A percentile compares a stretch with the other conserved stretches of the same genome.
phyloP scores from a whole-genome alignment of 2,888 invertebrate genomes.

The Sinhomidia bicolor region DNA sequence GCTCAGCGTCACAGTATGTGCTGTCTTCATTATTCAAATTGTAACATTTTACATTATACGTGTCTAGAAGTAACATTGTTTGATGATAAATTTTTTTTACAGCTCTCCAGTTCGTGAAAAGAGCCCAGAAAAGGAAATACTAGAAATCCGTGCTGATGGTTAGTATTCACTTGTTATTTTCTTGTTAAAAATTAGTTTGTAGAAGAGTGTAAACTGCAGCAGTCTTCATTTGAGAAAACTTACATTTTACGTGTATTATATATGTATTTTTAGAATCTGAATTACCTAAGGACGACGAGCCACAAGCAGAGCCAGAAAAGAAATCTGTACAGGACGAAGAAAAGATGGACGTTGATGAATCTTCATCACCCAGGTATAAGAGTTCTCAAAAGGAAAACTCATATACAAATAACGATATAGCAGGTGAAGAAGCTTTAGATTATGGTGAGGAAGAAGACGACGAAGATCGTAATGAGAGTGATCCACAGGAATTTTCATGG shows the following conservation, averaged over 20 bases:
- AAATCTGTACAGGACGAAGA: conserved; percentile 35
- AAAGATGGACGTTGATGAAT: conserved; percentile 51
- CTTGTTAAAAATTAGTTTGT: background rate
- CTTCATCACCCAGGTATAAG: conserved; percentile 60
- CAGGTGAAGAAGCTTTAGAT: conserved; percentile 79
- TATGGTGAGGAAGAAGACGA: conserved; percentile 79
- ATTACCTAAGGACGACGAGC: background rate
- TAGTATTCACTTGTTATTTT: background rate
- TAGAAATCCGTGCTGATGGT: conserved; percentile 9
- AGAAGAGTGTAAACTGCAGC: background rate
- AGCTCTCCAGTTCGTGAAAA: conserved; percentile 61
- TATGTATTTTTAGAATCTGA: background rate
- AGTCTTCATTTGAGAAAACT: background rate
- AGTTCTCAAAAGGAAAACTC: conserved; percentile 62
- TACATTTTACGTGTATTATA: background rate
- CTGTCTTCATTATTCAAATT: background rate
- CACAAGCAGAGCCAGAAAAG: conserved; percentile 19
- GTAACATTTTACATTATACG: too few species aligned
- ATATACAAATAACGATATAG: conserved; percentile 65
- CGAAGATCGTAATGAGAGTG: conserved; percentile 75
- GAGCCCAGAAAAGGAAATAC: conserved; percentile 10
- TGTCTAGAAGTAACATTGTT: background rate
- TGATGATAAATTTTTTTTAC: background rate
- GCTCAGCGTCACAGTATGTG: background rate
- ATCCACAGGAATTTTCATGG: conserved; percentile 76